Percentiles rank a stretch among this genome's conserved stretches.
phyloP scores from a whole-genome alignment of 2,888 invertebrate genomes.

The Carpatolechia fugitivella region DNA sequence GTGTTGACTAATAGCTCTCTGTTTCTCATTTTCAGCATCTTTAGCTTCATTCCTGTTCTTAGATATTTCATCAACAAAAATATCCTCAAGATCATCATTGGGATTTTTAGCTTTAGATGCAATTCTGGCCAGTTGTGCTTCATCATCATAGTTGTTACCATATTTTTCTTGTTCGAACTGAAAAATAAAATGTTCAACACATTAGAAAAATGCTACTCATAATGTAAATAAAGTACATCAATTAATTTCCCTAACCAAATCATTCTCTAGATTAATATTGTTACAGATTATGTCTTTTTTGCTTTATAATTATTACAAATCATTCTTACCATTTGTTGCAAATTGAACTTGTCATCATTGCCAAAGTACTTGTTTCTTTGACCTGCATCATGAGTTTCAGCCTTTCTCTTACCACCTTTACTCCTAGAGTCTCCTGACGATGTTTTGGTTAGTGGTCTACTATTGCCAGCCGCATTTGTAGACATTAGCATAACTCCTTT shows the following conservation, averaged over 20 bases:
- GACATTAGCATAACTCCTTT: conserved; percentile 83
- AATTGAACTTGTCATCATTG: conserved; percentile 92
- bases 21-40: conserved; percentile 80
- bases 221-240: too few species aligned
- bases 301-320: too few species aligned
- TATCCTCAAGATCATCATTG: conserved; percentile 90
- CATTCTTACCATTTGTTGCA: conserved; percentile 92
- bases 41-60: conserved; percentile 81
- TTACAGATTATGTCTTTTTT: too few species aligned
- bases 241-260: too few species aligned
- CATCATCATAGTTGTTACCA: conserved; percentile 87
- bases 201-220: too few species aligned
- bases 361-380: conserved; percentile 90
- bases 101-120: conserved; percentile 82
- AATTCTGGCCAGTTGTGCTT: conserved; percentile 88
- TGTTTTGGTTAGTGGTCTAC: conserved; percentile 80
- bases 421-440: conserved; percentile 62
- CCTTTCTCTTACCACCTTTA: conserved; percentile 74
- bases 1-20: conserved; percentile 86
- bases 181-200: conserved; percentile 34
- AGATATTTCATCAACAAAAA: conserved; percentile 89
- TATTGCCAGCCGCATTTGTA: conserved; percentile 83
- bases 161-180: conserved; percentile 90
- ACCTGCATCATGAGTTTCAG: conserved; percentile 86
- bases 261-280: not conserved